phyloP scores from a whole-genome alignment of 1,140 invertebrate species.

The Semibalanus balanoides region DNA sequence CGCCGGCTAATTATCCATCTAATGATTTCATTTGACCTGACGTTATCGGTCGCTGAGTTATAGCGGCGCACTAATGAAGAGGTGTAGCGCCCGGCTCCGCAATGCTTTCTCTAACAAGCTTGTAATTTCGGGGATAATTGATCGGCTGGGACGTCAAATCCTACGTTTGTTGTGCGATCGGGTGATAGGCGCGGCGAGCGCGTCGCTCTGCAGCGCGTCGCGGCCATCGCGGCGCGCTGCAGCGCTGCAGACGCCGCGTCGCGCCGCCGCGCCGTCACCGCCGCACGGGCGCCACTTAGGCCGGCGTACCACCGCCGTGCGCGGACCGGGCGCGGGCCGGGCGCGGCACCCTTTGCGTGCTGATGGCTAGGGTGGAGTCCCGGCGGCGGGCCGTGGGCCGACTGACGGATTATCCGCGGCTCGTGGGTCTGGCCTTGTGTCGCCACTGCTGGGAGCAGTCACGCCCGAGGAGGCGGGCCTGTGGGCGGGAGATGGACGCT shows the following conservation, averaged over 20 bases:
- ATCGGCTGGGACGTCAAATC: background rate
- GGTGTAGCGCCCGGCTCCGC: background rate
- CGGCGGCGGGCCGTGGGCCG: too few relatives aligned
- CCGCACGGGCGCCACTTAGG: too few relatives aligned
- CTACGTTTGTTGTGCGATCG: background rate
- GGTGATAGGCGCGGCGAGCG: background rate
- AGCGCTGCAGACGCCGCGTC: background rate
- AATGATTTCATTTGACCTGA: conserved; percentile 5
- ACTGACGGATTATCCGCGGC: too few relatives aligned
- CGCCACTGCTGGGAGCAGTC: too few relatives aligned
- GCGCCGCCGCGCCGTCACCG: too few relatives aligned
- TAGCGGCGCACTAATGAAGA: background rate
- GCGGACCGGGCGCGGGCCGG: too few relatives aligned
- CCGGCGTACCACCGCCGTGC: background rate
- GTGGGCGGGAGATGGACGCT: too few relatives aligned
- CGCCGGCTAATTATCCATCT: conserved; percentile 3
- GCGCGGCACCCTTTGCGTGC: too few relatives aligned
- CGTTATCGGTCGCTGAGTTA: conserved; percentile 1
- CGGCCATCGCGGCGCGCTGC: background rate
- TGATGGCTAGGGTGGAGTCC: too few relatives aligned
- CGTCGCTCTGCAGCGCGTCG: background rate
- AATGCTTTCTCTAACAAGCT: conserved; percentile 2
- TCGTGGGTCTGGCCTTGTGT: too few relatives aligned
- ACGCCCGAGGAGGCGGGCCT: too few relatives aligned
- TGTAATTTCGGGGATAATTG: conserved; percentile 1